phyloP scores from a whole-genome alignment of 2,888 invertebrate species.

The Azorinus chamasolen region DNA sequence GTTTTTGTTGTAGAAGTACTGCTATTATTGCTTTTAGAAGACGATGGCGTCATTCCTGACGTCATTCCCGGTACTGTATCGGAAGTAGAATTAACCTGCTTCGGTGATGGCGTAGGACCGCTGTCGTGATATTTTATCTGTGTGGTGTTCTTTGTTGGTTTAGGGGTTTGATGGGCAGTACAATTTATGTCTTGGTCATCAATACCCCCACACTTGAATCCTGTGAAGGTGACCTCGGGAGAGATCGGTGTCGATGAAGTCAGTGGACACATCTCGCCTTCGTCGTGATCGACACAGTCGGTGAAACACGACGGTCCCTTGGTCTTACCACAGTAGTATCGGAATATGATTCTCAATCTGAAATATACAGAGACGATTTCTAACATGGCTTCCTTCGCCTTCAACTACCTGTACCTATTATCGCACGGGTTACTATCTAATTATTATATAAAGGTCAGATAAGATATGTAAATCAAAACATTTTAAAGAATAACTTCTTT shows the following conservation, averaged over 20 bases:
- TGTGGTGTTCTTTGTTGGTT: not conserved
- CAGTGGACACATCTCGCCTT: constrained; percentile 38
- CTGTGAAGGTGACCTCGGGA: constrained; percentile 23
- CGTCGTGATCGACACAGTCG: constrained; percentile 46
- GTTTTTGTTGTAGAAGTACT: too few relatives aligned
- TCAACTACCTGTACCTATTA: too few relatives aligned
- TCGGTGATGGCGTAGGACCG: not conserved
- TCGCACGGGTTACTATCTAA: too few relatives aligned
- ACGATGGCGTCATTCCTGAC: not conserved
- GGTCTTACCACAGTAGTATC: constrained; percentile 37
- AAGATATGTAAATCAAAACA: too few relatives aligned
- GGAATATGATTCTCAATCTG: constrained; percentile 41
- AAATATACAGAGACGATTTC: too few relatives aligned
- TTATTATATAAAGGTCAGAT: too few relatives aligned
- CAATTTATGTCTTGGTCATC: constrained; percentile 3
- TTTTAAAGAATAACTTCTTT: too few relatives aligned
- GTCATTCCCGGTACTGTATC: not conserved
- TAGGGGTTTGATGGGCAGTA: constrained; percentile 4
- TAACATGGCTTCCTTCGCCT: too few relatives aligned
- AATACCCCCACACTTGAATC: not conserved
- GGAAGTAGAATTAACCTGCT: not conserved
- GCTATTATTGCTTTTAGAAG: not conserved
- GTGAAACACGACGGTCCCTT: constrained; percentile 35
- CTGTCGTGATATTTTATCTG: constrained; percentile 7
- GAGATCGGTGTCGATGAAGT: constrained; percentile 16